Conservation (phyloP, 2,113 vertebrate genomes). For the Protobothrops mucrosquamatus region DNA sequence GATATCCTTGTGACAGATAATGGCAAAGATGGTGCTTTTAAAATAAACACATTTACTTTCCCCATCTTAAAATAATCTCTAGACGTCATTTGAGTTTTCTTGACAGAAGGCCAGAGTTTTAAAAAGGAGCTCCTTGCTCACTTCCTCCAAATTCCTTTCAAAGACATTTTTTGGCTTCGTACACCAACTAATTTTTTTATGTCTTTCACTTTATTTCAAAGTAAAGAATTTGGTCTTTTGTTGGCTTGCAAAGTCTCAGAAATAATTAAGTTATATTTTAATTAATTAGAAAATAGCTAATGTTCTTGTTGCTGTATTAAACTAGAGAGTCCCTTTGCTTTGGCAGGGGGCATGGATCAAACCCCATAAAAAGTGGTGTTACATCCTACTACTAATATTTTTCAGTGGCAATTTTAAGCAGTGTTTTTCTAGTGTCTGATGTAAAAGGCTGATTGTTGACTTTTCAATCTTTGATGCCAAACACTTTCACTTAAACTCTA, state of each 20-base stretch:
- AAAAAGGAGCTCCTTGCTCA: slow-evolving; percentile 1
- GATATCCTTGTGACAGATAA: background rate
- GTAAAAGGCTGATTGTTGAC: slow-evolving; percentile 78
- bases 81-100: background rate
- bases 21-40: background rate
- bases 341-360: slow-evolving; percentile 75
- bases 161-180: slow-evolving; percentile 20
- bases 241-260: slow-evolving; percentile 54
- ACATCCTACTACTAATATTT: slow-evolving; percentile 82
- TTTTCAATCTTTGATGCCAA: slow-evolving; percentile 76
- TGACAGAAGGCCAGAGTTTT: background rate
- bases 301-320: slow-evolving; percentile 68
- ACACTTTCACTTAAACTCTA: slow-evolving; percentile 76
- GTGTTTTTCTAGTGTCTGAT: slow-evolving; percentile 75
- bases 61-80: background rate
- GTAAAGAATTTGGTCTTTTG: slow-evolving; percentile 53
- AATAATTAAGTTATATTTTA: slow-evolving; percentile 55
- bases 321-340: slow-evolving; percentile 73
- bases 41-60: background rate
- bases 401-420: slow-evolving; percentile 71
- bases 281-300: slow-evolving; percentile 64
- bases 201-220: slow-evolving; percentile 40
- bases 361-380: slow-evolving; percentile 77
- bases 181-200: slow-evolving; percentile 23
- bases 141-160: slow-evolving; percentile 23